Base-by-base conservation (phyloP, 2,797 vertebrate genomes). In the Borostomias antarcticus region DNA sequence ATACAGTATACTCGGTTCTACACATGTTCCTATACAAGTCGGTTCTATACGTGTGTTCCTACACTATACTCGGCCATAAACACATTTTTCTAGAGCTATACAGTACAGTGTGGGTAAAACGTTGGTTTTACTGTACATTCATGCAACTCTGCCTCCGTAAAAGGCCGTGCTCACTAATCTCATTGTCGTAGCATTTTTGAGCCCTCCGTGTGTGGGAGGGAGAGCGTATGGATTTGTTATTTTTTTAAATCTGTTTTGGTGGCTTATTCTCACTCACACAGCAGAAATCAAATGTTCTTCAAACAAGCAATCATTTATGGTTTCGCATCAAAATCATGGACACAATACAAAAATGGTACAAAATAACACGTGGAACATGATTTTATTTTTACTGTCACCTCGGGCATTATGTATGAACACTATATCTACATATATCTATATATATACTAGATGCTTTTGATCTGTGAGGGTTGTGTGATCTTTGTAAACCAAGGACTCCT, bases 121-220 rank as follows among this genome's bases (percentile, higher is more conserved):
- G 1, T 50, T 5, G 5, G 52, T 60, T 33, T 56, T 40, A 53
- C 57, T 26, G 45, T 50, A 58, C 33, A 69, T 43, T 30, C 53
- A n/a, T 58, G 17, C 47, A 13, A 64, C 19, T 9, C 8, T 4
- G 2, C 58, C 1, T 57, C 45, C n/a, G 7, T 21, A 45, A 29
- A 77, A 57, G 37, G 57, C 50, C 57, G 45, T 57, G 28, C 62
- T 19, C 58, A 54, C 58, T 69, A 70, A 75, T 79, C 45, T 66
- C 45, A 58, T 30, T 47, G 58, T 53, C 70, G 66, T 64, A 63
- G 63, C 64, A 56, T 54, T 35, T 56, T 47, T 67, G 29, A 57
- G 62, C 70, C 28, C 30, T 63, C 52, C 65, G 40, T 7, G 4
- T 35, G 62, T 64, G 32, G 33, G 59, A 1, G 26, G 23, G 61